Percentiles rank a stretch among this genome's conserved stretches.
phyloP scores from a whole-genome alignment of 2,113 vertebrate species.

The Siniperca knerii region DNA sequence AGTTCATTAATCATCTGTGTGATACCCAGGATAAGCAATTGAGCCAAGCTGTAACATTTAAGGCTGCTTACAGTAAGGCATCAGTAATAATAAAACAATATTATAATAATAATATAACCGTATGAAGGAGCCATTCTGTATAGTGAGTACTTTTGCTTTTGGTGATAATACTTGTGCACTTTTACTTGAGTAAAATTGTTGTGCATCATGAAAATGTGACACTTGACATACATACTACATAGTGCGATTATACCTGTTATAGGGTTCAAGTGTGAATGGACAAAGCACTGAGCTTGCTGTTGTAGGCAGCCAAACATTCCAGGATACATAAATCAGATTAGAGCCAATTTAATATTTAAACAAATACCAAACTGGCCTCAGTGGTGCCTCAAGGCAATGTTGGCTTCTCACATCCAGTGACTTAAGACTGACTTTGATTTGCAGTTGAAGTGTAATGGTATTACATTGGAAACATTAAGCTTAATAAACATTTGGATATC shows the following conservation, averaged over 20 bases:
- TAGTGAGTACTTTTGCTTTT: too few relatives aligned
- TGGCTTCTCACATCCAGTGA: not conserved
- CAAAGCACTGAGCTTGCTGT: not conserved
- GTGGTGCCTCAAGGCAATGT: not conserved
- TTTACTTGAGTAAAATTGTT: not conserved
- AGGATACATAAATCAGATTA: slow-evolving; percentile 18
- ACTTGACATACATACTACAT: too few relatives aligned
- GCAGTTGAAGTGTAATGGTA: not conserved
- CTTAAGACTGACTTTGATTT: not conserved
- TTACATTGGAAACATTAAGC: not conserved
- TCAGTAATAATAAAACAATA: too few relatives aligned
- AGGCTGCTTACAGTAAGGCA: too few relatives aligned
- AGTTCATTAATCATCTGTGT: too few relatives aligned
- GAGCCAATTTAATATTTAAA: slow-evolving; percentile 10
- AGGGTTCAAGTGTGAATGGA: not conserved
- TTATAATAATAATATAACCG: too few relatives aligned
- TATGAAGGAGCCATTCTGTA: too few relatives aligned
- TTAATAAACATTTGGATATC: not conserved
- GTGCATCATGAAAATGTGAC: not conserved
- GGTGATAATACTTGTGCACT: too few relatives aligned
- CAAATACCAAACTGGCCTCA: slow-evolving; percentile 2
- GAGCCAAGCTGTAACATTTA: too few relatives aligned
- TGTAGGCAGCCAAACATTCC: slow-evolving; percentile 8
- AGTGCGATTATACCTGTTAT: not conserved
- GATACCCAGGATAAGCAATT: too few relatives aligned